Conservation (phyloP, 2,113 vertebrate species). For the Copsychus sechellarum region DNA sequence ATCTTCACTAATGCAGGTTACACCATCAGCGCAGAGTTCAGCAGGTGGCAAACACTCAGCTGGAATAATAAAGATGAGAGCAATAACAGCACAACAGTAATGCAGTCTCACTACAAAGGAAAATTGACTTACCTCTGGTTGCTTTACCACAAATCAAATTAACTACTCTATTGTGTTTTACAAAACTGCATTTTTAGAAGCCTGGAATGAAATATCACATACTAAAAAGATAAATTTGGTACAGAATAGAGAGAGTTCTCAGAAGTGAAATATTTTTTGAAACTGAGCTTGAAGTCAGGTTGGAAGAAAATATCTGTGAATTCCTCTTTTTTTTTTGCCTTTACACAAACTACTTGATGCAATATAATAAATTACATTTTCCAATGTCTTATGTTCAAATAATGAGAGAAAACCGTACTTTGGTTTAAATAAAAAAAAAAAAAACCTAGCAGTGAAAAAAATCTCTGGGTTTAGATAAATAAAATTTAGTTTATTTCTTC, state of each 20-base stretch:
- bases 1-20: constrained; percentile 56
- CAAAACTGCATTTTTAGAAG: constrained; percentile 26
- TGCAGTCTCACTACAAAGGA: neutral
- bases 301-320: neutral
- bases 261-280: neutral
- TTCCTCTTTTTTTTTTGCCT: neutral
- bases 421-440: neutral
- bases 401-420: neutral
- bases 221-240: neutral
- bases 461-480: neutral
- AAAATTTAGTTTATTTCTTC: neutral
- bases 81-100: constrained; percentile 1
- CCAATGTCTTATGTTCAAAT: neutral
- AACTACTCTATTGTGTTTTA: neutral
- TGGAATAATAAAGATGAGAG: constrained; percentile 30
- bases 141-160: constrained; percentile 13
- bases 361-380: neutral
- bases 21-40: constrained; percentile 64
- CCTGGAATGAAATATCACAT: neutral
- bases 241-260: neutral
- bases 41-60: constrained; percentile 55
- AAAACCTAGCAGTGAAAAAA: neutral
- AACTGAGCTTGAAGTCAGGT: neutral
- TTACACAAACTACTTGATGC: neutral
- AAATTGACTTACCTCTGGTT: neutral